Base-by-base conservation (phyloP, 1,140 invertebrate species). In the Eufriesea mexicana region DNA sequence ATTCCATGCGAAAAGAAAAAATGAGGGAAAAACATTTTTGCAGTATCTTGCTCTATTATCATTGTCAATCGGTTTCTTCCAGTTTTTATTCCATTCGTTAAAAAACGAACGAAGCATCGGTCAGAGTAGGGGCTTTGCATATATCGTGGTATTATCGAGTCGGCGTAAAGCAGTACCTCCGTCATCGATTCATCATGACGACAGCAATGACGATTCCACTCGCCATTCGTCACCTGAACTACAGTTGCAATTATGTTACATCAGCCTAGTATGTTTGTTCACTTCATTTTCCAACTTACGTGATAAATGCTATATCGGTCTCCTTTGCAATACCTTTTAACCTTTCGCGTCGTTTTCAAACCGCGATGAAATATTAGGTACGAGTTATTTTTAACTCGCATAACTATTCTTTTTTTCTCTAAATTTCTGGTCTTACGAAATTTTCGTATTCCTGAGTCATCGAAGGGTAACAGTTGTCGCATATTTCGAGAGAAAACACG, bases 161-260 rank as follows among this genome's bases (percentile, higher is more conserved):
- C 74, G 66, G n/a, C 45, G 71, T 66, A 45, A 61, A 78, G 42
- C 64, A 28, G 20, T 20, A 68, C 23, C 49, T 66, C 45, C 82
- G 81, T 87, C 86, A 86, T 87, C 45, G 85, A 87, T 86, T 87
- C 68, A 66, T 73, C 62, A 79, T 84, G 82, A 86, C 82, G 85
- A 87, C 81, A 67, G 42, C 75, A 57, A 86, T 84, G 80, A 87
- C 85, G 82, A 77, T 81, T 51, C 66, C 66, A n/a, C 59, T 86
- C 86, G 80, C 80, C 64, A 72, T 76, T 86, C 71, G 51, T 67
- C n/a, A 45, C 28, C 55, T n/a, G 45, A 71, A 35, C 47, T 59
- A 28, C 45, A 57, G 9, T 45, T 25, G 23, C 55, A 66, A 54
- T 70, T 68, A 79, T 42, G 68, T 25, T 14, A 20, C 28, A 6